phyloP scores from a whole-genome alignment of 2,888 invertebrate genomes.

The Galerucella nymphaeae region DNA sequence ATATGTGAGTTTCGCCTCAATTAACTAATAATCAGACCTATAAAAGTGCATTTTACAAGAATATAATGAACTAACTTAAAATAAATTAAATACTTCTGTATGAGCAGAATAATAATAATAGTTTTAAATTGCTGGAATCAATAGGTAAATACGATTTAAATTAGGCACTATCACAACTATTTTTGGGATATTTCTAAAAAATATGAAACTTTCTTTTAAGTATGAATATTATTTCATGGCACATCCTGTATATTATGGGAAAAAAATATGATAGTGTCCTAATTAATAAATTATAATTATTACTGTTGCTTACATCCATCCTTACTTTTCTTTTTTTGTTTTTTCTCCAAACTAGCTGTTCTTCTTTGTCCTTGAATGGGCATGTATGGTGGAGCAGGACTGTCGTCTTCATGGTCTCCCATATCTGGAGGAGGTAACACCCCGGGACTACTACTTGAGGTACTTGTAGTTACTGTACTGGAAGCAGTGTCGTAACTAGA shows the following conservation, averaged over 20 bases:
- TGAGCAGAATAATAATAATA: conserved; percentile 1
- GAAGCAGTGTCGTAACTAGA: conserved; percentile 61
- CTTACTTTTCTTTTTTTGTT: conserved; percentile 63
- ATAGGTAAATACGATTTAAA: not conserved
- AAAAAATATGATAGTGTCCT: not conserved
- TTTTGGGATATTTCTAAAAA: not conserved
- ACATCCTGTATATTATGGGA: too few relatives aligned
- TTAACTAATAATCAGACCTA: conserved; percentile 1
- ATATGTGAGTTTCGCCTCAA: not conserved
- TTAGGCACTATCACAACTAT: not conserved
- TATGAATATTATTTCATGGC: too few relatives aligned
- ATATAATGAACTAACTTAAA: not conserved
- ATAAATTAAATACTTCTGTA: not conserved
- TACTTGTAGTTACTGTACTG: conserved; percentile 59
- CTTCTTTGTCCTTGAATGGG: conserved; percentile 81
- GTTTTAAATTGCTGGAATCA: not conserved
- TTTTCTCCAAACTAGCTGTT: conserved; percentile 72
- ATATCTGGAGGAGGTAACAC: conserved; percentile 34
- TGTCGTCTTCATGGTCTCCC: conserved; percentile 65
- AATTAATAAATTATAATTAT: conserved; percentile 11
- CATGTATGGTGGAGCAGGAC: conserved; percentile 78
- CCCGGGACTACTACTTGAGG: conserved; percentile 61
- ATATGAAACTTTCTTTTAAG: not conserved
- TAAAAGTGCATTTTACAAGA: not conserved
- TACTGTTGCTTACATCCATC: conserved; percentile 63